Evolutionary conservation across 1,140 invertebrate genomes (phyloP).

Genomic region (Formica selysi): DNA sequence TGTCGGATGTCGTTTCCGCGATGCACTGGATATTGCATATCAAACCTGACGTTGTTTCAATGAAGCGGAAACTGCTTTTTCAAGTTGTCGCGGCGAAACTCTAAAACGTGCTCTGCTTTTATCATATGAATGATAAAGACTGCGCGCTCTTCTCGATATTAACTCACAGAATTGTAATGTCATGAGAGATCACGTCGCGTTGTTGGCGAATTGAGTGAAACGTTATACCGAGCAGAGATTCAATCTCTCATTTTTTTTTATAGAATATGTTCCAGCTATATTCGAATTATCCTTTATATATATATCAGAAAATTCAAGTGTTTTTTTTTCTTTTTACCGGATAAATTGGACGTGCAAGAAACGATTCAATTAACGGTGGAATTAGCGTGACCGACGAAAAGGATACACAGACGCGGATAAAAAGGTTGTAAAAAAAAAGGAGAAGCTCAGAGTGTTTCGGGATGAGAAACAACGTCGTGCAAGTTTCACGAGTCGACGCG

Average conservation of each 20-base stretch:
- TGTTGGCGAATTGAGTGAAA: background rate
- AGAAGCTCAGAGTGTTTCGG: slow-evolving; percentile 4
- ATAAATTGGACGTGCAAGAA: slow-evolving; percentile 59
- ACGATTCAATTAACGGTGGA: slow-evolving; percentile 77
- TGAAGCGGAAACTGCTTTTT: slow-evolving; percentile 57
- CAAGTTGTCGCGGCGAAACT: slow-evolving; percentile 54
- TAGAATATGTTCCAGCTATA: background rate
- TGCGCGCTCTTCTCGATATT: background rate
- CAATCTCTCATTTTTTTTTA: background rate
- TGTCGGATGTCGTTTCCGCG: slow-evolving; percentile 42
- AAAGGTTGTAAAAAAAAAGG: slow-evolving; percentile 62
- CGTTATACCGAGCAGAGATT: background rate
- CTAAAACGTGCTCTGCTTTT: slow-evolving; percentile 35
- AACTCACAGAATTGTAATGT: slow-evolving; percentile 9
- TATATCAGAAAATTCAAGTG: background rate
- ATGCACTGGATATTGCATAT: slow-evolving; percentile 57
- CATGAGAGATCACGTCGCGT: slow-evolving; percentile 1
- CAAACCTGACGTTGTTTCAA: slow-evolving; percentile 58
- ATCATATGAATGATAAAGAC: slow-evolving; percentile 39
- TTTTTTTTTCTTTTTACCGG: background rate
- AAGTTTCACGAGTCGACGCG: slow-evolving; percentile 79
- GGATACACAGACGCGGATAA: slow-evolving; percentile 26
- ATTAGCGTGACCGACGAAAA: slow-evolving; percentile 62
- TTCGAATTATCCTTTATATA: background rate
- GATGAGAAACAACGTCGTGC: slow-evolving; percentile 60